phyloP scores from a whole-genome alignment of 2,797 vertebrate genomes.

The Crocodylus rhombifer region DNA sequence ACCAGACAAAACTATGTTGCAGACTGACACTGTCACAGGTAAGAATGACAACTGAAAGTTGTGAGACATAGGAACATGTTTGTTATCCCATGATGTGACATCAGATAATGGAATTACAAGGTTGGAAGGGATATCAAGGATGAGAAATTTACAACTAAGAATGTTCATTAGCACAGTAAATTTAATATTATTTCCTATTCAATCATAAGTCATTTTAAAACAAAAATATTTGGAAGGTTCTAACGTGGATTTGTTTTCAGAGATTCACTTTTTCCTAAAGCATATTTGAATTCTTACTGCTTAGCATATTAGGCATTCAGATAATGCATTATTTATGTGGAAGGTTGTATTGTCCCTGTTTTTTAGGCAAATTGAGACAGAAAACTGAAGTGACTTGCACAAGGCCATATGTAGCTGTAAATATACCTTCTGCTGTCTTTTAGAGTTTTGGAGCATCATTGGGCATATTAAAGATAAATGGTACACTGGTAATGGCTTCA shows the following conservation, averaged over 20 bases:
- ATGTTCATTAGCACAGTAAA: background rate
- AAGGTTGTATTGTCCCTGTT: background rate
- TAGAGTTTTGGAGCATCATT: background rate
- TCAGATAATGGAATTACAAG: background rate
- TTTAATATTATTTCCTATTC: background rate
- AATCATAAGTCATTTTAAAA: background rate
- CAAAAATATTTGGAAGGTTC: background rate
- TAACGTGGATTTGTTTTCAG: background rate
- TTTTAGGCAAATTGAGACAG: background rate
- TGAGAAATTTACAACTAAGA: background rate
- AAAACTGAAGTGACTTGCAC: background rate
- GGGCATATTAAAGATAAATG: background rate
- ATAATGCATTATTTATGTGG: background rate
- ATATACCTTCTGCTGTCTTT: background rate
- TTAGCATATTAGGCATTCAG: background rate
- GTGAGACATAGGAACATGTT: background rate
- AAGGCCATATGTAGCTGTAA: background rate
- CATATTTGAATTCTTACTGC: background rate
- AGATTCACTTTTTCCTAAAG: background rate
- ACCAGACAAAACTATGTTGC: conserved; percentile 36
- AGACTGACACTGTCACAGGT: conserved; percentile 56
- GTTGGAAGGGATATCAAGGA: background rate
- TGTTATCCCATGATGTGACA: background rate
- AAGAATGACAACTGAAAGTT: conserved; percentile 17
- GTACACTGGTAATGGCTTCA: too few relatives aligned